Percentiles rank a stretch among this genome's conserved stretches.
Evolutionary conservation across 1,140 invertebrate species (phyloP).

Genomic region (Limonius californicus): DNA sequence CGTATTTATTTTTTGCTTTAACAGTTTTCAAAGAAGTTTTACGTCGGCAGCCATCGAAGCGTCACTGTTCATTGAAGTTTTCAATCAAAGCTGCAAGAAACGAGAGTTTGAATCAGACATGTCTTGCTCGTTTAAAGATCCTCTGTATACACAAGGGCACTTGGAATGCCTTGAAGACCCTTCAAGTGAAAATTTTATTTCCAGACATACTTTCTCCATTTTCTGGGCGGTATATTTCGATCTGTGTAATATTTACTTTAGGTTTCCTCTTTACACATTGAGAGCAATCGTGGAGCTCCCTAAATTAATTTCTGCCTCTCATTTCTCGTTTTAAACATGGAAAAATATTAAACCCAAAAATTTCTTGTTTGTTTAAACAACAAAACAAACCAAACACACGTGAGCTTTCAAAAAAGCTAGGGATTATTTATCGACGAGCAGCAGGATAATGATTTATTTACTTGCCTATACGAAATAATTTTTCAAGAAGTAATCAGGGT

Average conservation of each 20-base stretch:
- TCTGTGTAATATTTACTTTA: no score
- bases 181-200: not conserved
- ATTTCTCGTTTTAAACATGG: no score
- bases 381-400: no score
- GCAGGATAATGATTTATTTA: not conserved
- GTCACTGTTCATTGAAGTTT: not conserved
- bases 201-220: no score
- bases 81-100: not conserved
- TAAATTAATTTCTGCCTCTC: not conserved
- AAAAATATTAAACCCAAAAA: no score
- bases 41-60: not conserved
- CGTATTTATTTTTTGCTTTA: not conserved
- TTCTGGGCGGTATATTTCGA: no score
- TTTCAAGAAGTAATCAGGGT: not conserved
- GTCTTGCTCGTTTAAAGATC: not conserved
- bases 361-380: no score
- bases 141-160: not conserved
- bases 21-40: not conserved
- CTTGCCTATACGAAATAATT: not conserved
- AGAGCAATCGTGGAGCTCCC: no score
- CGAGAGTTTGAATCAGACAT: not conserved
- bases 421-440: no score
- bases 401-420: no score
- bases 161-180: not conserved
- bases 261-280: no score